A percentile compares a stretch with the other conserved stretches of the same genome.
phyloP scores from a whole-genome alignment of 2,113 vertebrate genomes.

The Cathartes aura region DNA sequence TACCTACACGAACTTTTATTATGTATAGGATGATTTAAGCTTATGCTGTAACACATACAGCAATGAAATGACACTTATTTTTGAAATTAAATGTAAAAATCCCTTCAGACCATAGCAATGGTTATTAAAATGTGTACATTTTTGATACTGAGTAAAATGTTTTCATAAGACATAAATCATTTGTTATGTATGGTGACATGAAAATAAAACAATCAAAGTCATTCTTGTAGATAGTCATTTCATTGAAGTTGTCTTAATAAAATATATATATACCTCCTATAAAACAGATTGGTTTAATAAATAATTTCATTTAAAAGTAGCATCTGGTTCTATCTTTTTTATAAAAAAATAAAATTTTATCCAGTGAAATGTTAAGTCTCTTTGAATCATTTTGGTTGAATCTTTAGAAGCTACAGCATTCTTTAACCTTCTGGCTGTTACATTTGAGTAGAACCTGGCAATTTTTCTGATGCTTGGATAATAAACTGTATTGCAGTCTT shows the following conservation, averaged over 20 bases:
- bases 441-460: background rate
- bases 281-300: slow-evolving; percentile 77
- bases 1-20: slow-evolving; percentile 46
- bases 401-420: background rate
- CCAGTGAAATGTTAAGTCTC: slow-evolving; percentile 65
- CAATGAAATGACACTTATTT: slow-evolving; percentile 71
- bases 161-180: slow-evolving; percentile 67
- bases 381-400: slow-evolving; percentile 38
- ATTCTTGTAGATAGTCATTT: slow-evolving; percentile 79
- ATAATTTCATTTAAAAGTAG: slow-evolving; percentile 75
- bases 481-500: background rate
- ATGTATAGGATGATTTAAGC: slow-evolving; percentile 59
- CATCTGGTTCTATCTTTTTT: slow-evolving; percentile 76
- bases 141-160: slow-evolving; percentile 74
- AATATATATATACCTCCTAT: slow-evolving; percentile 72
- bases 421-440: background rate
- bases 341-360: slow-evolving; percentile 72
- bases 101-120: slow-evolving; percentile 66
- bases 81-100: slow-evolving; percentile 75
- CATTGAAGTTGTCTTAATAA: slow-evolving; percentile 71
- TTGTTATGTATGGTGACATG: slow-evolving; percentile 70
- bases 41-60: slow-evolving; percentile 66
- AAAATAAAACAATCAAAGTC: slow-evolving; percentile 75
- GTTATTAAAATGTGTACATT: slow-evolving; percentile 74
- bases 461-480: background rate